Evolutionary conservation across 2,888 invertebrate species (phyloP).

Genomic region (Ceramica pisi): DNA sequence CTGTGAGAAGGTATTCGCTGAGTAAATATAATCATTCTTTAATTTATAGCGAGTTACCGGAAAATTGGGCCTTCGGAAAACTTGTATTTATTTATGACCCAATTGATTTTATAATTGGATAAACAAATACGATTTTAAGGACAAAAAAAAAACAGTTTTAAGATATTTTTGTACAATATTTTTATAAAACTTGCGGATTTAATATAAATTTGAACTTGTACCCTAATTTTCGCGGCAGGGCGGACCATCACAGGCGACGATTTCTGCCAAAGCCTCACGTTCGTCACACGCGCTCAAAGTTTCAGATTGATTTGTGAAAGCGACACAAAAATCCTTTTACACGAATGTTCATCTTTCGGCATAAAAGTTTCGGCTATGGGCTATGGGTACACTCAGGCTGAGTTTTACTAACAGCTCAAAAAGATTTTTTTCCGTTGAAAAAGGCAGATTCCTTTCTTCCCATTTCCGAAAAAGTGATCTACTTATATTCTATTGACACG

Average conservation of each 20-base stretch:
- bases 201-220: neutral
- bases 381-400: neutral
- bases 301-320: constrained; percentile 57
- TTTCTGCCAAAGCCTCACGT: constrained; percentile 15
- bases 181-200: neutral
- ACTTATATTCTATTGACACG: neutral
- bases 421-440: neutral
- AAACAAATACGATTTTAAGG: neutral
- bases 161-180: no score
- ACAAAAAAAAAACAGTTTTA: neutral
- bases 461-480: constrained; percentile 1
- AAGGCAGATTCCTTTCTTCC: neutral
- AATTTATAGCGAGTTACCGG: constrained; percentile 31
- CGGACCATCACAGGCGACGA: neutral
- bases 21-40: constrained; percentile 36
- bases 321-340: constrained; percentile 62
- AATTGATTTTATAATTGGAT: constrained; percentile 30
- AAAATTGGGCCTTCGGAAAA: constrained; percentile 24
- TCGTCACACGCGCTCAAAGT: constrained; percentile 42
- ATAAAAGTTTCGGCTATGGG: constrained; percentile 45
- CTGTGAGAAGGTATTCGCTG: constrained; percentile 24
- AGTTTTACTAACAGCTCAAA: constrained; percentile 4
- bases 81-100: constrained; percentile 9
- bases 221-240: neutral
- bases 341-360: constrained; percentile 48